Percentiles rank a stretch among this genome's conserved stretches.
Evolutionary conservation across 2,113 vertebrate species (phyloP).

Genomic region (Acrocephalus arundinaceus): DNA sequence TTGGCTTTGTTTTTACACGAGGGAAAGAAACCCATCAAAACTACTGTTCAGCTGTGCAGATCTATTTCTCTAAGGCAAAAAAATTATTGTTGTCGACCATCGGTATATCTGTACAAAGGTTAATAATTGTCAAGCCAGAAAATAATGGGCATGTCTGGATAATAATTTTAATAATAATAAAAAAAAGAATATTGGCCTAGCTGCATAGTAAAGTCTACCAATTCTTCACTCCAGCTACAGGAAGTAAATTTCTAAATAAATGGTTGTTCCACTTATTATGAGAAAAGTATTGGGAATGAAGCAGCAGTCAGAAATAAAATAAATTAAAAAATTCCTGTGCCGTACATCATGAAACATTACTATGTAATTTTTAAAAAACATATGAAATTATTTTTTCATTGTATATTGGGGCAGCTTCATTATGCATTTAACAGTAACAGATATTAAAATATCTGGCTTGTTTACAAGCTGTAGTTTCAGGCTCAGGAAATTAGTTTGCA

Average conservation of each 20-base stretch:
- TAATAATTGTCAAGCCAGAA: background rate
- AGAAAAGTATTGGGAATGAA: background rate
- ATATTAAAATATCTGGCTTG: background rate
- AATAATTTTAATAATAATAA: background rate
- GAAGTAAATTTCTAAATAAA: background rate
- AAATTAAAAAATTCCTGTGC: background rate
- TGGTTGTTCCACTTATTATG: background rate
- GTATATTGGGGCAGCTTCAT: background rate
- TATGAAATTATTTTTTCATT: background rate
- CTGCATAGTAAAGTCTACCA: background rate
- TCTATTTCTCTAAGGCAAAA: background rate
- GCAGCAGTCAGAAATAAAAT: background rate
- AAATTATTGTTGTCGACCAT: background rate
- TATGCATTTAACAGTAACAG: background rate
- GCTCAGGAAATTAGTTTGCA: background rate
- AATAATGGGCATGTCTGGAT: background rate
- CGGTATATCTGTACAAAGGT: background rate
- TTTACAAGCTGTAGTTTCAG: background rate
- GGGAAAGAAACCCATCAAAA: background rate
- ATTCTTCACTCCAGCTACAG: background rate
- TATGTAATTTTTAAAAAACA: background rate
- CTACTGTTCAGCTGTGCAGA: background rate
- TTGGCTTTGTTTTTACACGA: background rate
- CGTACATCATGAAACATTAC: background rate
- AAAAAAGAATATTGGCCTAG: background rate